Base-by-base conservation (phyloP, 2,113 vertebrate species). In the Coptodon rendalli region DNA sequence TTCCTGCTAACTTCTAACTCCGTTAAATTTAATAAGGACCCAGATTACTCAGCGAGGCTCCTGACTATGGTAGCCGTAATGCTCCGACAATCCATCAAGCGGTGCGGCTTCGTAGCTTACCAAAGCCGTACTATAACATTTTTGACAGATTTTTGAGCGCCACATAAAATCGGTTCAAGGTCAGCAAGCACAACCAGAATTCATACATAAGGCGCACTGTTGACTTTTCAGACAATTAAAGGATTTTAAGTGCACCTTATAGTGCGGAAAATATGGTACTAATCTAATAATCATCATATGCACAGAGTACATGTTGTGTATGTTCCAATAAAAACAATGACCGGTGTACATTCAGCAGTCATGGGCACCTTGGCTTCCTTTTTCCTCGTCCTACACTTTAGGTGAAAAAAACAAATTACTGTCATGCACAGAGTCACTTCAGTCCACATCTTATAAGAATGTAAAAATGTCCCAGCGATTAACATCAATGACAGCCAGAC, bases 381-480 rank as follows among this genome's bases (percentile, higher is more conserved):
- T 17, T 80, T 7, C 4, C 34, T 81, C 3, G 10, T 84, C 50
- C 78, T 63, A 36, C 1, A 73, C 76, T 85, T 29, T 29, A 63
- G 14, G n/a, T 79, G 50, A 57, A 80, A 40, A 76, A 73, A 13
- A n/a, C 9, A 34, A 24, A 83, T 16, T 29, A 48, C 48, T 86
- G 56, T 85, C 43, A 86, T 5, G 52, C 54, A 17, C 82, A 36
- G 53, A 86, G 56, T 54, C 50, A 24, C 43, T 54, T 38, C 29
- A 2, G 27, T 50, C 71, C 27, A 50, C 71, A 19, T 78, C 43
- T 59, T 31, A 68, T 31, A 22, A 57, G 24, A 48, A 53, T 63
- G 38, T 80, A 79, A 66, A 88, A 88, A 66, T 57, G 52, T 63
- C 88, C 40, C 80, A 34, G 76, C 54, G 80, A 86, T 90, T 85